These are phyloP conservation scores for Drosophila baimaii DNA, from an alignment of 1,140 invertebrate genomes.

Conservation along the genomic window DNA sequence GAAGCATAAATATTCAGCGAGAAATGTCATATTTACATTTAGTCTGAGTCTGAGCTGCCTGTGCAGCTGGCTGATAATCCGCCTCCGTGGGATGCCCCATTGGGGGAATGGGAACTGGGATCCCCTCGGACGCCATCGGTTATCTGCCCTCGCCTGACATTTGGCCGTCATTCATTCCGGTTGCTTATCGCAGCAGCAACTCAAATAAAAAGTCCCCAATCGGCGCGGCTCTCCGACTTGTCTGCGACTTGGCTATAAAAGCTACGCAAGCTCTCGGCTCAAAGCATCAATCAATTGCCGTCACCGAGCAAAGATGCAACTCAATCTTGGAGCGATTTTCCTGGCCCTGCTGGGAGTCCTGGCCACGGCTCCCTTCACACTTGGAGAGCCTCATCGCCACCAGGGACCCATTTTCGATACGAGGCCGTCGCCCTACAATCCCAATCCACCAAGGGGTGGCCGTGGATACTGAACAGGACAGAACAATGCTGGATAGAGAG, in stretches of 20 bases:
- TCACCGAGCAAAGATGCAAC: slow-evolving; percentile 61
- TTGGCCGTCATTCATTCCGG: slow-evolving; percentile 36
- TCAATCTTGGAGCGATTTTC: slow-evolving; percentile 54
- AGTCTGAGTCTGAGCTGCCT: slow-evolving; percentile 23
- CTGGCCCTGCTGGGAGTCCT: slow-evolving; percentile 43
- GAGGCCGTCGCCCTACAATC: slow-evolving; percentile 65
- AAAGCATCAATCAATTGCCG: slow-evolving; percentile 61
- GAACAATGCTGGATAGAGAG: not conserved
- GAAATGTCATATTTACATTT: slow-evolving; percentile 50
- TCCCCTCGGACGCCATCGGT: slow-evolving; percentile 49
- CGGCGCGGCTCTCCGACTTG: slow-evolving; percentile 20
- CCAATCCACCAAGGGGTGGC: slow-evolving; percentile 38
- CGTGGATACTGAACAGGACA: not conserved
- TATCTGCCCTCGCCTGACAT: slow-evolving; percentile 48
- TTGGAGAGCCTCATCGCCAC: slow-evolving; percentile 13
- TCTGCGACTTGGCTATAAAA: slow-evolving; percentile 58
- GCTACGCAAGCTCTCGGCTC: slow-evolving; percentile 10
- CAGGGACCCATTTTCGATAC: slow-evolving; percentile 42
- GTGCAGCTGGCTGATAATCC: slow-evolving; percentile 36
- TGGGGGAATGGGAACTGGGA: not conserved
- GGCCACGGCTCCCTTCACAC: not conserved
- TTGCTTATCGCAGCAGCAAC: slow-evolving; percentile 44
- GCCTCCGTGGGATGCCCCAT: slow-evolving; percentile 25
- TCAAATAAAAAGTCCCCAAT: slow-evolving; percentile 52
- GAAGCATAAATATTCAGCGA: slow-evolving; percentile 46